These are phyloP conservation scores for Orius laevigatus DNA, from an alignment of 1,140 invertebrate species.

Conservation along the genomic window DNA sequence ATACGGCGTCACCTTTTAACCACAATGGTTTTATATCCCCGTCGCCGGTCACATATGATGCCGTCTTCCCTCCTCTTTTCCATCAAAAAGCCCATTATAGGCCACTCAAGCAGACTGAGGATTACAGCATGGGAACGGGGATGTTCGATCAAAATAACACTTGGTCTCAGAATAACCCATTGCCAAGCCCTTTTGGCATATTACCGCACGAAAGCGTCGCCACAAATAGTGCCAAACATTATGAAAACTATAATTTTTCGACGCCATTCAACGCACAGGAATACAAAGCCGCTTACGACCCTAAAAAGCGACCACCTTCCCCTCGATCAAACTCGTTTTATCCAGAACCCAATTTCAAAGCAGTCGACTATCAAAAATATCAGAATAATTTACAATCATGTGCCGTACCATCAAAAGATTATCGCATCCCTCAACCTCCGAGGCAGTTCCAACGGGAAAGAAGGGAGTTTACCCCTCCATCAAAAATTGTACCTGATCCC, in stretches of 20 bases:
- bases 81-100: slow-evolving; percentile 40
- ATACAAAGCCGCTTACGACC: slow-evolving; percentile 25
- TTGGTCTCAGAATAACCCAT: slow-evolving; percentile 42
- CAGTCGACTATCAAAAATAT: slow-evolving; percentile 6
- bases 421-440: slow-evolving; percentile 34
- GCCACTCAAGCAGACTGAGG: slow-evolving; percentile 30
- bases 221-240: slow-evolving; percentile 32
- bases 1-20: slow-evolving; percentile 40
- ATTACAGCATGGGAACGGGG: slow-evolving; percentile 21
- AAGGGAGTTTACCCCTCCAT: slow-evolving; percentile 26
- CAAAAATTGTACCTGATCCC: slow-evolving; percentile 43
- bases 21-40: slow-evolving; percentile 46
- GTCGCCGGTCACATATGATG: slow-evolving; percentile 48
- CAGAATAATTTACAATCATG: slow-evolving; percentile 11
- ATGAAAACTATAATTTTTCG: slow-evolving; percentile 44
- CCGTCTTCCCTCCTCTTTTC: slow-evolving; percentile 52
- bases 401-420: slow-evolving; percentile 27
- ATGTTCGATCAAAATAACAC: slow-evolving; percentile 42
- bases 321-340: slow-evolving; percentile 10
- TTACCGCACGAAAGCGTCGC: slow-evolving; percentile 59
- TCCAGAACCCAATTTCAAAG: not conserved
- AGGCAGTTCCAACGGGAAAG: slow-evolving; percentile 14
- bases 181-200: slow-evolving; percentile 56
- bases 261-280: slow-evolving; percentile 43
- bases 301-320: slow-evolving; percentile 28